Base-by-base conservation (phyloP, 2,888 invertebrate species). In the Teleiodes luculella region DNA sequence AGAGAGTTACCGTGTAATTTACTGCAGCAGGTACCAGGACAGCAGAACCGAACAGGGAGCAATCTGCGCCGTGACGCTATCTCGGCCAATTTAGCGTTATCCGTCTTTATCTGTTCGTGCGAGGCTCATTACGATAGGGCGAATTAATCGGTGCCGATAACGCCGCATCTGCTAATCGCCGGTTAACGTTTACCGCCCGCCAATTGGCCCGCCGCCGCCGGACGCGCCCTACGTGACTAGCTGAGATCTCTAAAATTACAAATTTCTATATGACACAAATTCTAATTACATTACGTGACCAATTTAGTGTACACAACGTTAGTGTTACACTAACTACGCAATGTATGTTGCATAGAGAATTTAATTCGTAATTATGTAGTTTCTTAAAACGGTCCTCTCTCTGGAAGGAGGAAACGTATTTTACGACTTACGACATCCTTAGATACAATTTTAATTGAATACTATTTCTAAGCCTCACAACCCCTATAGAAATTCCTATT, bases 101-200 rank as follows among this genome's bases (percentile, higher is more conserved):
- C 16, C 11, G 10, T 18, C 37, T 43, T 13, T 18, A 3, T 43
- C 43, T 28, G 43, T 37, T 35, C 54, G 54, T 54, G 54, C 31
- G 49, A 14, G 43, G 33, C 48, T 54, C 54, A 54, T 54, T 54
- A 54, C 43, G 49, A 49, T 54, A 54, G 35, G 31, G 18, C 11
- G 41, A 49, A 54, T 54, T 41, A 54, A 49, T 36, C 49, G 47
- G 7, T 46, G 7, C 13, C 47, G 35, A 35, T 48, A 48, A 13
- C 35, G 33, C 16, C 33, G 35, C 35, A 11, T 48, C 48, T 33
- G 35, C 31, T 31, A 31, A 46, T 46, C 46, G 43, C 13, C 28
- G 13, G 28, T 24, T 43, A 24, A 43, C 28, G 7, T 43, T 43
- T 28, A 43, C 24, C 20, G 43, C 7, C 5, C 20, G 43, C 7